Evolutionary conservation across 2,888 invertebrate genomes (phyloP).

Genomic region (Drosophila subsilvestris): DNA sequence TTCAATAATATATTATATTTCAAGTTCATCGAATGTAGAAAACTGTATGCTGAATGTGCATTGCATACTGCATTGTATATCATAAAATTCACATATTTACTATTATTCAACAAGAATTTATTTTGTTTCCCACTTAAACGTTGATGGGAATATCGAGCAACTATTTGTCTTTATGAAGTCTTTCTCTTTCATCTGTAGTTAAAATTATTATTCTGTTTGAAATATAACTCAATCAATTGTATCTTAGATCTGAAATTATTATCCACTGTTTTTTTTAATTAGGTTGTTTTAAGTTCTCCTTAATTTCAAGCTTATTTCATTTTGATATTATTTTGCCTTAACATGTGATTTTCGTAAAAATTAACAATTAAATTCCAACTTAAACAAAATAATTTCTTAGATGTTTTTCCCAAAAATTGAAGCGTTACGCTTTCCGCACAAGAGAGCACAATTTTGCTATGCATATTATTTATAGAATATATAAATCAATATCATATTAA

Average conservation of each 20-base stretch:
- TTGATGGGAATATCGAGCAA: no score
- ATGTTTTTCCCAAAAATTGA: background rate
- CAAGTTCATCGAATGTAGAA: no score
- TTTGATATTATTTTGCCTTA: background rate
- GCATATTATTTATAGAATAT: slow-evolving; percentile 34
- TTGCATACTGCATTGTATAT: no score
- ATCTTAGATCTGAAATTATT: no score
- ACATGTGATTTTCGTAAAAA: background rate
- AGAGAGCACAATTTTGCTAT: slow-evolving; percentile 1
- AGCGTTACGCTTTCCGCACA: background rate
- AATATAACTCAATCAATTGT: no score
- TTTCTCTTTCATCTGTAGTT: background rate
- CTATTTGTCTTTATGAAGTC: background rate
- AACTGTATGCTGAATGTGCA: no score
- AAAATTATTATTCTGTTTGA: background rate
- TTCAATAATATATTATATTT: no score
- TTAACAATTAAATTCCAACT: background rate
- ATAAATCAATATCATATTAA: slow-evolving; percentile 42
- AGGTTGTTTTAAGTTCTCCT: no score
- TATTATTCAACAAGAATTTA: background rate
- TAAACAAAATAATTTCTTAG: background rate
- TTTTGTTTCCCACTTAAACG: background rate
- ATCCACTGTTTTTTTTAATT: no score
- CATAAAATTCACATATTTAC: background rate
- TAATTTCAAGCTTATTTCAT: background rate